These are phyloP conservation scores for Sesamia nonagrioides DNA, from an alignment of 1,140 invertebrate species.

Conservation along the genomic window DNA sequence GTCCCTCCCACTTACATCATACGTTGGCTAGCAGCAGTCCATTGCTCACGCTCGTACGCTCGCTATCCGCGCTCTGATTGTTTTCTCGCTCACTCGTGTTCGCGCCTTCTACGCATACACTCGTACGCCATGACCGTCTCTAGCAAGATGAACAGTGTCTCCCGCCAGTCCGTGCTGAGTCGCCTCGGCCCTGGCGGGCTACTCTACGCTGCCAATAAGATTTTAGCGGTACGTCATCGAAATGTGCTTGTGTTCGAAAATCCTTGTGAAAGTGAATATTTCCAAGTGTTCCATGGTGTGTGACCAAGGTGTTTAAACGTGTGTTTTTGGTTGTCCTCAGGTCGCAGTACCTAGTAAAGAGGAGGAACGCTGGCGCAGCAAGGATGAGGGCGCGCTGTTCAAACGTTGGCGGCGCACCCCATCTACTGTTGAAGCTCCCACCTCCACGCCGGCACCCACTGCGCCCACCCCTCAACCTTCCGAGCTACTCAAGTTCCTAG, in stretches of 20 bases:
- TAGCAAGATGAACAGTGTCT: slow-evolving; percentile 86
- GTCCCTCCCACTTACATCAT: slow-evolving; percentile 78
- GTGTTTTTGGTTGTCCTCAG: slow-evolving; percentile 80
- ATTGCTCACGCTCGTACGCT: slow-evolving; percentile 70
- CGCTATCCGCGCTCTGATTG: slow-evolving; percentile 65
- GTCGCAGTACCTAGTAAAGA: slow-evolving; percentile 82
- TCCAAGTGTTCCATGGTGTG: slow-evolving; percentile 61
- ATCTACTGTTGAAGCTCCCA: slow-evolving; percentile 64
- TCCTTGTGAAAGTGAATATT: slow-evolving; percentile 67
- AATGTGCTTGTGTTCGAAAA: slow-evolving; percentile 65
- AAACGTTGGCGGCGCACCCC: slow-evolving; percentile 77
- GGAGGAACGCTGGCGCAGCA: slow-evolving; percentile 81
- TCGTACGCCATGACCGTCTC: slow-evolving; percentile 83
- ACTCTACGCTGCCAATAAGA: slow-evolving; percentile 83
- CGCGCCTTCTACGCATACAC: slow-evolving; percentile 67
- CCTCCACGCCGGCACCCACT: slow-evolving; percentile 64
- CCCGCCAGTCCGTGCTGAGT: slow-evolving; percentile 80
- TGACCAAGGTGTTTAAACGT: slow-evolving; percentile 73
- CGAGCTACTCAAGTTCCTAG: slow-evolving; percentile 84
- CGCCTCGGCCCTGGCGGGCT: slow-evolving; percentile 81
- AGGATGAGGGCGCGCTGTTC: slow-evolving; percentile 81
- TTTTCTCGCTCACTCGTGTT: slow-evolving; percentile 69
- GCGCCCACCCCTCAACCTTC: slow-evolving; percentile 76
- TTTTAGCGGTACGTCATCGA: slow-evolving; percentile 83
- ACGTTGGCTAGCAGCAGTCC: slow-evolving; percentile 77